Evolutionary conservation across 2,888 invertebrate genomes (phyloP), one percentile per base, ranked within the genome.

Genomic region (Ptilodon capucinus): DNA sequence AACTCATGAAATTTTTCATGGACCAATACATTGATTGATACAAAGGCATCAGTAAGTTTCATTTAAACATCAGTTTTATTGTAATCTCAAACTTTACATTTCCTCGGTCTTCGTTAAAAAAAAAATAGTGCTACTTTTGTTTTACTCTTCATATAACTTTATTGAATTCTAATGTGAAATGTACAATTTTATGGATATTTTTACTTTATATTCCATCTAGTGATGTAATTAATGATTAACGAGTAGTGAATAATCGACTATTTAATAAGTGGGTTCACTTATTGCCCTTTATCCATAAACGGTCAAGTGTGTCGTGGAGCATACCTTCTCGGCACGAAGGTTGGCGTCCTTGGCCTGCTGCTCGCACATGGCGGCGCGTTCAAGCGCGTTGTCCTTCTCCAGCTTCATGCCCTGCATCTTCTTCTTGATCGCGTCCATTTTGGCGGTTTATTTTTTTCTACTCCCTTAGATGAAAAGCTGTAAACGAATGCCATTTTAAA

Each of bases 331-430:
- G 68, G 95, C 96, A 71, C 96, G 95, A 76, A 95, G 92, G 92
- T 96, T 97, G 84, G 96, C 96, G 89, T 97, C 97, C 92, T 96
- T 96, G 84, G 98, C 97, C 93, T 98, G 97, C 90, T 97, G 97
- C 90, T 99, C 99, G 92, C 98, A 97, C 92, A 94, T 95, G 93
- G 95, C 98, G 76, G 99, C 98, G 91, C 97, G 96, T 92, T 99
- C 99, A 92, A 97, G 94, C 84, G 99, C 99, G 92, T 99, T 99
- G 94, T 99, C 99, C 95, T 99, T 99, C 94, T 99, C 99, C 95
- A 99, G 97, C 97, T 99, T 99, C 99, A 99, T 99, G 94, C 99
- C 98, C 95, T 99, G 99, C 99, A 99, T 99, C 95, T 99, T 99
- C 98, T 99, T 99, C 95, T 99, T 99, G 95, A 99, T 99, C 94